Percentiles rank a stretch among this genome's conserved stretches.
phyloP scores from a whole-genome alignment of 2,888 invertebrate species.

The Amiota communis region DNA sequence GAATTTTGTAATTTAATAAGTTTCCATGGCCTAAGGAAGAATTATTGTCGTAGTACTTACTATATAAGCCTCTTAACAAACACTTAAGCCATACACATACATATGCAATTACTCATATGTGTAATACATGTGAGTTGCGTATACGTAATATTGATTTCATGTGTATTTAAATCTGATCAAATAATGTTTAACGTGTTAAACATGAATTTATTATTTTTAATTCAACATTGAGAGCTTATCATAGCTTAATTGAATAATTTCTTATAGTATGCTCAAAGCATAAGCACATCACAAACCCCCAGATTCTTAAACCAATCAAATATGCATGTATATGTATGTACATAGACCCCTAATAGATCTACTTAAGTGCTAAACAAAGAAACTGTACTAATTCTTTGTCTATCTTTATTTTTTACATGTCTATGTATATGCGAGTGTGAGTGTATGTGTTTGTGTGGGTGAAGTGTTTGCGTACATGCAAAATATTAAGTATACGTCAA shows the following conservation, averaged over 20 bases:
- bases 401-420: not conserved
- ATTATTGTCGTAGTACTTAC: too few species aligned
- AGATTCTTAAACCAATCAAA: not conserved
- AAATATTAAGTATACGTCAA: conserved; percentile 46
- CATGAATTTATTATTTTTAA: not conserved
- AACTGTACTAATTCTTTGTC: conserved; percentile 11
- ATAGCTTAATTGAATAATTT: conserved; percentile 6
- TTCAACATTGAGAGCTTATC: conserved; percentile 13
- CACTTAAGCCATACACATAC: too few species aligned
- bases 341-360: not conserved
- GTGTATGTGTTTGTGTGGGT: conserved; percentile 9
- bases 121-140: too few species aligned
- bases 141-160: not conserved
- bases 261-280: not conserved
- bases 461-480: conserved; percentile 30
- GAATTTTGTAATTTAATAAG: too few species aligned
- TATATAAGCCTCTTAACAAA: too few species aligned
- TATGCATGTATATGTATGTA: not conserved
- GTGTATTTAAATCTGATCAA: not conserved
- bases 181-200: not conserved
- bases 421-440: not conserved
- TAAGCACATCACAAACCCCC: not conserved
- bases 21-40: too few species aligned
- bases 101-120: too few species aligned
- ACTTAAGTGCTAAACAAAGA: conserved; percentile 20